Percentiles rank a stretch among this genome's conserved stretches.
Conservation (phyloP, 2,888 invertebrate species). For the Prosopocoilus inquinatus region DNA sequence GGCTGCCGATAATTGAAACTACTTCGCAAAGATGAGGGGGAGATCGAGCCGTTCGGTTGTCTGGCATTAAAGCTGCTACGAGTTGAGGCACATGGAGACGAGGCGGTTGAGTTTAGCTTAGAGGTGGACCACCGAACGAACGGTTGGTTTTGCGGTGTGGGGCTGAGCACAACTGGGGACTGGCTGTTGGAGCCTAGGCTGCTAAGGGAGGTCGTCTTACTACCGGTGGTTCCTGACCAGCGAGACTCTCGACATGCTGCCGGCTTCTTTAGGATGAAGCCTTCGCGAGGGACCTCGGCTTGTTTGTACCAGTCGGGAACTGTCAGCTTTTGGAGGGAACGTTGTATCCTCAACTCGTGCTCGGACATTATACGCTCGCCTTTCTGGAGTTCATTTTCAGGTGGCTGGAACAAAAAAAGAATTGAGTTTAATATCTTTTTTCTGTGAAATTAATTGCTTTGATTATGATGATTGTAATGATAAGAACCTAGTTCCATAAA, state of each 20-base stretch:
- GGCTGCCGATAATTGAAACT: slow-evolving; percentile 84
- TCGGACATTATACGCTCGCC: slow-evolving; percentile 85
- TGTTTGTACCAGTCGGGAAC: slow-evolving; percentile 91
- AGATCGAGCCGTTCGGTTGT: slow-evolving; percentile 59
- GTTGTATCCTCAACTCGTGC: slow-evolving; percentile 90
- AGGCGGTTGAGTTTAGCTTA: slow-evolving; percentile 70
- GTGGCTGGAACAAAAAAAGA: slow-evolving; percentile 64
- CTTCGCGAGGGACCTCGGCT: slow-evolving; percentile 71
- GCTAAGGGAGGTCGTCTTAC: slow-evolving; percentile 83
- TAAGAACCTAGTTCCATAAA: not conserved
- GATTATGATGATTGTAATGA: too few species aligned
- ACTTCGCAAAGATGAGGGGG: slow-evolving; percentile 65
- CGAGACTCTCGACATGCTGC: slow-evolving; percentile 47
- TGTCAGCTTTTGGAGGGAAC: slow-evolving; percentile 89
- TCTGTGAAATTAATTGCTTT: too few species aligned
- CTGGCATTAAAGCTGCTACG: slow-evolving; percentile 69
- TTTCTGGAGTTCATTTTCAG: slow-evolving; percentile 92
- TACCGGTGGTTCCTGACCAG: slow-evolving; percentile 55
- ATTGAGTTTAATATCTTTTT: not conserved
- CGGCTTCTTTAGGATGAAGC: slow-evolving; percentile 75
- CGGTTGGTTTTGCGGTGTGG: slow-evolving; percentile 45
- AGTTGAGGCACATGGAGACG: slow-evolving; percentile 72
- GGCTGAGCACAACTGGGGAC: slow-evolving; percentile 46
- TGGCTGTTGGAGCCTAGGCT: slow-evolving; percentile 60
- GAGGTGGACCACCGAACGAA: slow-evolving; percentile 74